phyloP scores from a whole-genome alignment of 1,140 invertebrate genomes.

The Drosophila prosaltans region DNA sequence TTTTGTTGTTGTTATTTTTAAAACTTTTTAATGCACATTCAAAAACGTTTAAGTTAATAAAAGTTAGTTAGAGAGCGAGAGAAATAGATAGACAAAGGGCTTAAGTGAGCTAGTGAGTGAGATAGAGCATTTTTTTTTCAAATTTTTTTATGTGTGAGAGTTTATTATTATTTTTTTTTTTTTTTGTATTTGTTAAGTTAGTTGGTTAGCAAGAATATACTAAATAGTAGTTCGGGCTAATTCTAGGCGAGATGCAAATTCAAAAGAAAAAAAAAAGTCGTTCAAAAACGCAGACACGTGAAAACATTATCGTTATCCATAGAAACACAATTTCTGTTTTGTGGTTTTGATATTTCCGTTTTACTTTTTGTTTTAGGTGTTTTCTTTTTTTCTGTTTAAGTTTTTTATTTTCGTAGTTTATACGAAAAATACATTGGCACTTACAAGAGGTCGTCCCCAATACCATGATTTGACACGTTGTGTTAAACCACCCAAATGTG shows the following conservation, averaged over 20 bases:
- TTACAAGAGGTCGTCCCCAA: slow-evolving; percentile 97
- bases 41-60: slow-evolving; percentile 61
- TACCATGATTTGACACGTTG: slow-evolving; percentile 97
- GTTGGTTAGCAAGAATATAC: slow-evolving; percentile 60
- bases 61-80: slow-evolving; percentile 45
- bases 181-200: not conserved
- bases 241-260: slow-evolving; percentile 54
- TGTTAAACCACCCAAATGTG: slow-evolving; percentile 95
- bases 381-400: slow-evolving; percentile 27
- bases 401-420: slow-evolving; percentile 43
- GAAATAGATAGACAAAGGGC: slow-evolving; percentile 53
- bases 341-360: slow-evolving; percentile 57
- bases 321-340: slow-evolving; percentile 68
- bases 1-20: slow-evolving; percentile 49
- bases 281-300: slow-evolving; percentile 48
- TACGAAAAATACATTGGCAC: slow-evolving; percentile 85
- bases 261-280: slow-evolving; percentile 34
- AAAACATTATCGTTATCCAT: slow-evolving; percentile 41
- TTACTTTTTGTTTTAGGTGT: slow-evolving; percentile 26
- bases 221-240: slow-evolving; percentile 38
- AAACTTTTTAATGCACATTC: slow-evolving; percentile 63
- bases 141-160: not conserved
- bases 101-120: slow-evolving; percentile 51
- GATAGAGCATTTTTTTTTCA: not conserved
- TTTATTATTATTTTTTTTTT: too few species aligned